Conservation (phyloP, 2,888 invertebrate species). For the Pseudeuparius sepicola region DNA sequence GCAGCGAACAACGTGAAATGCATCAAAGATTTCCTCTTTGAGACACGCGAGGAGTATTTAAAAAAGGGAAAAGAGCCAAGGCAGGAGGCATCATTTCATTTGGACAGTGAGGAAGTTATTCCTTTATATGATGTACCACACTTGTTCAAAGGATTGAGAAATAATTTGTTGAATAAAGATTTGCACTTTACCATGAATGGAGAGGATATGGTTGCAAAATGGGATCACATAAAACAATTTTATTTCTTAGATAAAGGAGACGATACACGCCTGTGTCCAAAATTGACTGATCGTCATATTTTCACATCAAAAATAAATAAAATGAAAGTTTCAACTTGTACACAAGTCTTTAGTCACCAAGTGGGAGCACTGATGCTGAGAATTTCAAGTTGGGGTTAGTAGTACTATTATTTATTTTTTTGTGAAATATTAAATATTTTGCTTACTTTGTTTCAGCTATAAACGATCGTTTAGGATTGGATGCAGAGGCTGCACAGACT, state of each 20-base stretch:
- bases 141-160: slow-evolving; percentile 20
- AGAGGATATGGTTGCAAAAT: slow-evolving; percentile 15
- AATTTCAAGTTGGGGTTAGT: slow-evolving; percentile 17
- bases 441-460: background rate
- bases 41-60: slow-evolving; percentile 13
- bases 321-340: slow-evolving; percentile 20
- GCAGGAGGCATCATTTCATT: too few relatives aligned
- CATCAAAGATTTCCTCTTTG: slow-evolving; percentile 8
- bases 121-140: slow-evolving; percentile 19
- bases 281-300: slow-evolving; percentile 19
- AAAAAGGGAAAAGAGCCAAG: too few relatives aligned
- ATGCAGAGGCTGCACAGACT: too few relatives aligned
- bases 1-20: slow-evolving; percentile 11
- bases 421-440: background rate
- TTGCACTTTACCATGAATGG: slow-evolving; percentile 12
- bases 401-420: too few relatives aligned
- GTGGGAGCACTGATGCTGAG: slow-evolving; percentile 20
- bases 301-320: slow-evolving; percentile 19
- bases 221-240: slow-evolving; percentile 19
- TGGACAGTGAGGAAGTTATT: slow-evolving; percentile 11
- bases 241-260: slow-evolving; percentile 17
- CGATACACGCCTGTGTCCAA: slow-evolving; percentile 14
- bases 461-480: background rate
- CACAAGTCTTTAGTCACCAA: slow-evolving; percentile 22
- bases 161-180: slow-evolving; percentile 20